Conservation (phyloP, 2,113 vertebrate genomes). For the Genyomyrus donnyi region DNA sequence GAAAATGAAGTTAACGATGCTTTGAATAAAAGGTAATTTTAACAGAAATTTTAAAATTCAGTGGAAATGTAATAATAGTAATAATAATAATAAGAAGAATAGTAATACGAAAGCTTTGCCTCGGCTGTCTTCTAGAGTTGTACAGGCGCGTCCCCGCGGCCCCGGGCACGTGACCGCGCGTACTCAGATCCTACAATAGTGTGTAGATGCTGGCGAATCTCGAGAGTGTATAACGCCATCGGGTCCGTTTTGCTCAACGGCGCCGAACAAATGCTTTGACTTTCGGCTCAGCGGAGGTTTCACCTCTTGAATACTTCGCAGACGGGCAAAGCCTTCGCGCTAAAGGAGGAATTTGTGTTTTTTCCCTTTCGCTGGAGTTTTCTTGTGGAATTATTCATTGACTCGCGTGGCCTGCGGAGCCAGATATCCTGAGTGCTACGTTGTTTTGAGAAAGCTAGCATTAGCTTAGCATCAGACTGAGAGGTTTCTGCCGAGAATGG, state of each 20-base stretch:
- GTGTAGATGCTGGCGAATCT: background rate
- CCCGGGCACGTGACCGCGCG: slow-evolving; percentile 53
- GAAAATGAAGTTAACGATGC: background rate
- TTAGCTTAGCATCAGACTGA: slow-evolving; percentile 37
- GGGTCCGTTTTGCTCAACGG: background rate
- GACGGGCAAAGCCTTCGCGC: background rate
- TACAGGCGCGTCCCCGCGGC: slow-evolving; percentile 32
- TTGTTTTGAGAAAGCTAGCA: slow-evolving; percentile 20
- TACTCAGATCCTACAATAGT: slow-evolving; percentile 24
- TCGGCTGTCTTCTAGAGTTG: background rate
- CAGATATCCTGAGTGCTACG: slow-evolving; percentile 24
- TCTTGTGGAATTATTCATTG: slow-evolving; percentile 8
- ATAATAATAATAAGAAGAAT: too few relatives aligned
- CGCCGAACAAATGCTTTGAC: slow-evolving; percentile 26
- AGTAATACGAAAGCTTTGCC: background rate
- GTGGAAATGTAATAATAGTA: too few relatives aligned
- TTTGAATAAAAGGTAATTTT: background rate
- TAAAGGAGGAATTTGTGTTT: background rate
- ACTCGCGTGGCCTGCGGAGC: slow-evolving; percentile 30
- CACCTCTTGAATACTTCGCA: slow-evolving; percentile 15
- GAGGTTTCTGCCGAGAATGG: slow-evolving; percentile 57
- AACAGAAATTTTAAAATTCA: background rate
- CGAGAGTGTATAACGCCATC: background rate
- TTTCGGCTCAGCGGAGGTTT: slow-evolving; percentile 9
- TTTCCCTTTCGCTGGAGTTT: background rate